Conservation (phyloP, 2,888 invertebrate genomes). For the Syrista parreyssii region DNA sequence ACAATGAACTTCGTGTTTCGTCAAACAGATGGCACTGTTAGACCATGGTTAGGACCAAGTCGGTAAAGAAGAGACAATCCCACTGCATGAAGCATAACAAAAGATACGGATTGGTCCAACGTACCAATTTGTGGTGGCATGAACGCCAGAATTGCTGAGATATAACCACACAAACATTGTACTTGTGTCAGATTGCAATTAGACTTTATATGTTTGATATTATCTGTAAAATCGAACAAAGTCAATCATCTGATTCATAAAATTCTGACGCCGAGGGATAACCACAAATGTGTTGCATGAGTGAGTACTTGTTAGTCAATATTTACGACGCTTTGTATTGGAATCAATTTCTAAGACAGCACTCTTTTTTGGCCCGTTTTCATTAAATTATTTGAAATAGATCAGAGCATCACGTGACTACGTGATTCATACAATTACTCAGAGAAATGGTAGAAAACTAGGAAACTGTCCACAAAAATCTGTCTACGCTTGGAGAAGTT, state of each 20-base stretch:
- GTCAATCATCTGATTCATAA: not conserved
- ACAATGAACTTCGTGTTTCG: not conserved
- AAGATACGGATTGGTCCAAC: not conserved
- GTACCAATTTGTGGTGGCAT: not conserved
- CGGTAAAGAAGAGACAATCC: not conserved
- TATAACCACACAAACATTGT: not conserved
- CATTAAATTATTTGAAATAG: not conserved
- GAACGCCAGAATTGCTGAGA: not conserved
- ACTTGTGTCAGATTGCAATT: not conserved
- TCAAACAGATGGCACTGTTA: not conserved
- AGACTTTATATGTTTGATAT: no score
- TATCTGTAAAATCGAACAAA: not conserved
- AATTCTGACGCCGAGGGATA: not conserved
- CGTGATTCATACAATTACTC: not conserved
- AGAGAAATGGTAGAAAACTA: not conserved
- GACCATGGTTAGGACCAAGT: not conserved
- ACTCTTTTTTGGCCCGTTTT: not conserved
- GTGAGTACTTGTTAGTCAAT: not conserved
- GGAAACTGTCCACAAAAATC: not conserved
- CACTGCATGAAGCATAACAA: not conserved
- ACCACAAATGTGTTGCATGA: no score
- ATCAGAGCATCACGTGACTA: not conserved
- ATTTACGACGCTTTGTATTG: not conserved
- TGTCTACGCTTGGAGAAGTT: not conserved
- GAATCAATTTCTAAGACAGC: not conserved